phyloP scores from a whole-genome alignment of 2,888 invertebrate genomes.

The Enchytraeus crypticus region DNA sequence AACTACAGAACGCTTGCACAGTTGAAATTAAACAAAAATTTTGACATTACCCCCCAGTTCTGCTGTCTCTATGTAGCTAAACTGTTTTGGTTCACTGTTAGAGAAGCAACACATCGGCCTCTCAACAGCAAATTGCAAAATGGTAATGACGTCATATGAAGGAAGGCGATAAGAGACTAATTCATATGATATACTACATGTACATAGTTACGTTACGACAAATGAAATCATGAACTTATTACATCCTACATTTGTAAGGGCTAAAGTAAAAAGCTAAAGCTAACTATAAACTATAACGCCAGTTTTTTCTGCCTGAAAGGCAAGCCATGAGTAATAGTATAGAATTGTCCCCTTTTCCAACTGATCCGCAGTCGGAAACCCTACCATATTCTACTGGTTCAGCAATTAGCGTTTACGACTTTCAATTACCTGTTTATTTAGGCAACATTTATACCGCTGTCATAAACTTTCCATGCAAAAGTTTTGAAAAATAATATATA shows the following conservation, averaged over 20 bases:
- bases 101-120: too few relatives aligned
- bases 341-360: too few relatives aligned
- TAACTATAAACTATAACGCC: too few relatives aligned
- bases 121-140: slow-evolving; percentile 32
- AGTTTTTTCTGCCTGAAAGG: too few relatives aligned
- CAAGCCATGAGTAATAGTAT: too few relatives aligned
- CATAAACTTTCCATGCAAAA: too few relatives aligned
- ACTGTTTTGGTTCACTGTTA: slow-evolving; percentile 94
- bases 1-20: background rate
- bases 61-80: slow-evolving; percentile 98
- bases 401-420: too few relatives aligned
- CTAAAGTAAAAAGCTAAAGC: slow-evolving; percentile 59
- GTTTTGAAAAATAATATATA: too few relatives aligned
- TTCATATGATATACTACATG: background rate
- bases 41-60: slow-evolving; percentile 84
- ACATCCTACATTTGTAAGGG: background rate
- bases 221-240: background rate
- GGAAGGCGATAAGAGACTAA: background rate
- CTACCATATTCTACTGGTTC: too few relatives aligned
- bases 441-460: too few relatives aligned
- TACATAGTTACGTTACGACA: background rate
- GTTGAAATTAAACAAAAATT: background rate
- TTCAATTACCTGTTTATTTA: too few relatives aligned
- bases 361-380: too few relatives aligned
- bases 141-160: background rate